Evolutionary conservation across 2,888 invertebrate genomes (phyloP), one percentile per base, ranked within the genome.

Genomic region (Scaptomyza cyrtandrae): DNA sequence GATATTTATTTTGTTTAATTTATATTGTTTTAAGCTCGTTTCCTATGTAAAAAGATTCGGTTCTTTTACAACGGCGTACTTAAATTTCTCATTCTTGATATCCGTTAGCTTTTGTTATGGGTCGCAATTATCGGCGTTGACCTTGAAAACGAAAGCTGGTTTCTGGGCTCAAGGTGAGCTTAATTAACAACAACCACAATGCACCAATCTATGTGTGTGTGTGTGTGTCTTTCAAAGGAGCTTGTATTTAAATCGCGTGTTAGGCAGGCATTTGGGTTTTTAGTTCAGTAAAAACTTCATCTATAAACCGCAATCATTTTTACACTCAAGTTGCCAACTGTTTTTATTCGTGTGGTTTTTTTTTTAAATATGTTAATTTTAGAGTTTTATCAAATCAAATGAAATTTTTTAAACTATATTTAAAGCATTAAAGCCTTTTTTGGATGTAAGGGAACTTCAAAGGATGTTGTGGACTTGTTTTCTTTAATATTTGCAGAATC

Each of bases 141-240:
- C 86, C 90, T 89, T 89, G 71, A 70, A 63, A 68, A 53, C 53
- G 48, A 72, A 64, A 75, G 69, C 58, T 67, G 67, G 73, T 59
- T 53, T 59, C 57, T 41, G 31, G 37, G 61, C 67, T 54, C 78
- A 88, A 89, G 87, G 89, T 75, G 50, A 75, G 71, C 71, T 72
- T 89, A 88, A 89, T 89, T 90, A 90, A 73, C 83, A 56, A 73
- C 83, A 56, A 60, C 58, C 69, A 55, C 67, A 79, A 54, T 55
- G 45, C 59, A 52, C 57, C 72, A 63, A 35, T 48, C 13, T 62
- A 16, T 46, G 33, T 53, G 53, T 55, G 19, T 55, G 35, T 52
- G 13, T 60, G 19, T 46, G 33, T 53, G 53, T 33, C 35, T 44
- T 19, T 37, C 14, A 11, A 50, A 50, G 45, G 50, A 53, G 49